Evolutionary conservation across 1,140 invertebrate species (phyloP), one percentile per base, ranked within the genome.

Genomic region (Aphidius gifuensis): DNA sequence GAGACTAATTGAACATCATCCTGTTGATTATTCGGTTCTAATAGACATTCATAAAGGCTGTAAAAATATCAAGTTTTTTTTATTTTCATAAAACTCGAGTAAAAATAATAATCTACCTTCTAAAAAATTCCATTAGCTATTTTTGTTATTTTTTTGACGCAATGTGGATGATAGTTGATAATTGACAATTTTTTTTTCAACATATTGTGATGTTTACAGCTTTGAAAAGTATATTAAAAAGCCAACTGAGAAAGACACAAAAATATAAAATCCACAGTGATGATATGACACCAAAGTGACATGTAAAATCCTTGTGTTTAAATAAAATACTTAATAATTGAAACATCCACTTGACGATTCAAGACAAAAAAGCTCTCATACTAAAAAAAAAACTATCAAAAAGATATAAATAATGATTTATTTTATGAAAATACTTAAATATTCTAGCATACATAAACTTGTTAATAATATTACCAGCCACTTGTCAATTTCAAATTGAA

Each of bases 91-190:
- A 32, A 32, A 32, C 4, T 32, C 23, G 23, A 32, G 23, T 32
- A 32, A 32, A 32, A 32, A 21, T 61, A 64, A 64, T 74, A 74
- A 74, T 72, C 74, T 73, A 32, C 68, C 74, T 68, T 56, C 71
- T 77, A 66, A 71, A 75, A 77, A 77, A 77, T 77, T 77, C 75
- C 74, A 77, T 77, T 76, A 77, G 67, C 67, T 38, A 49, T 54
- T 48, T 65, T 61, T 64, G 50, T 54, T 48, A n/a, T 21, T 46
- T 63, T 32, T 51, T 66, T 43, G 50, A 46, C 16, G 9, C 9
- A 32, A 46, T 42, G 61, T 9, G 55, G 44, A 50, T 64, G 59
- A 72, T 75, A 76, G 75, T 76, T 74, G 69, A 69, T 70, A 73
- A 75, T 76, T 74, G 74, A 73, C 73, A 61, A 71, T 65, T 54